phyloP scores from a whole-genome alignment of 2,113 vertebrate genomes.

The Hippocampus guttulatus region DNA sequence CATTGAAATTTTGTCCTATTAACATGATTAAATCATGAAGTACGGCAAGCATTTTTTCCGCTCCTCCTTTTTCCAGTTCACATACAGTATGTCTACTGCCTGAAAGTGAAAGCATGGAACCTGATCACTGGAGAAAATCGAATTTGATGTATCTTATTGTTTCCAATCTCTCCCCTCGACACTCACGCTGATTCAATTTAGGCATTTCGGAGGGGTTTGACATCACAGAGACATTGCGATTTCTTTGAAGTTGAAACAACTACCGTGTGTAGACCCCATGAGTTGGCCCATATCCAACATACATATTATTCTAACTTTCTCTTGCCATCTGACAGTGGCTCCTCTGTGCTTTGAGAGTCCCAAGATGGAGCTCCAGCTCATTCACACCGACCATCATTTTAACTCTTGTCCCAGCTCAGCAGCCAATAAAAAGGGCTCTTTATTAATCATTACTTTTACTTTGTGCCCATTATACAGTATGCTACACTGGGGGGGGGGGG shows the following conservation, averaged over 20 bases:
- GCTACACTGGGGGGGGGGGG: background rate
- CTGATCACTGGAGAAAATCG: slow-evolving; percentile 45
- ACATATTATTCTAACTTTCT: slow-evolving; percentile 60
- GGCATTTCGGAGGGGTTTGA: slow-evolving; percentile 28
- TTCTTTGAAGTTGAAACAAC: slow-evolving; percentile 46
- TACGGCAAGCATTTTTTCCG: slow-evolving; percentile 14
- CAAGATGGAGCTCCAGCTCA: slow-evolving; percentile 32
- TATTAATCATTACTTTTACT: background rate
- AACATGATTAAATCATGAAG: slow-evolving; percentile 55
- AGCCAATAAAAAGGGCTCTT: background rate
- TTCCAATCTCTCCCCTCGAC: slow-evolving; percentile 29
- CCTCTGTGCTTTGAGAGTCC: slow-evolving; percentile 48
- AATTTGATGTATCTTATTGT: slow-evolving; percentile 47
- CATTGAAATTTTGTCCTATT: slow-evolving; percentile 55
- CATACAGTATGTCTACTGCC: slow-evolving; percentile 29
- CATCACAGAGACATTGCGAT: slow-evolving; percentile 38
- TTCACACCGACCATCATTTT: slow-evolving; percentile 16
- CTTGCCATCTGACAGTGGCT: slow-evolving; percentile 42
- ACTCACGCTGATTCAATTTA: slow-evolving; percentile 46
- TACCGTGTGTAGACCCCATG: slow-evolving; percentile 43
- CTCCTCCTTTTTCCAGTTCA: slow-evolving; percentile 15
- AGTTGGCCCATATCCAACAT: slow-evolving; percentile 50
- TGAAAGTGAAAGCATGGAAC: slow-evolving; percentile 29
- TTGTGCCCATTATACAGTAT: background rate
- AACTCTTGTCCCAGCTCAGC: background rate